Conservation (phyloP, 37 sponge, comb jelly and placozoan species). For the Beroe ovata region DNA sequence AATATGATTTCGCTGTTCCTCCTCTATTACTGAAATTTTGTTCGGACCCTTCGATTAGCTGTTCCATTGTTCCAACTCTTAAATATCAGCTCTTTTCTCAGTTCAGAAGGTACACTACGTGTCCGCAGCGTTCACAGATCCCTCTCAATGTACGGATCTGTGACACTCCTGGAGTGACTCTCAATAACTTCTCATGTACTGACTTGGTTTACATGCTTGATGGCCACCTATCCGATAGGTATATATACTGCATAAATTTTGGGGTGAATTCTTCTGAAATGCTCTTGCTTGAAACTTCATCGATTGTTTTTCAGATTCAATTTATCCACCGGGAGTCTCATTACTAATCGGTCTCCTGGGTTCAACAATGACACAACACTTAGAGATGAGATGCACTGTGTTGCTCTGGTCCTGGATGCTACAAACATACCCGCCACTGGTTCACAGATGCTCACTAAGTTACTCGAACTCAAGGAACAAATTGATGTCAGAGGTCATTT, state of each 20-base stretch:
- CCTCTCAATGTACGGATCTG: slow-evolving; percentile 8
- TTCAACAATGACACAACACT: slow-evolving; percentile 44
- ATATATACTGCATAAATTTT: no score
- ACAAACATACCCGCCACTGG: background rate
- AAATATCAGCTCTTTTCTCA: background rate
- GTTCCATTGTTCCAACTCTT: no score
- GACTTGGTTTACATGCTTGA: slow-evolving; percentile 59
- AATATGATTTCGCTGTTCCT: no score
- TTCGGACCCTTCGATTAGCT: no score
- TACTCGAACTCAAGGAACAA: slow-evolving; percentile 51
- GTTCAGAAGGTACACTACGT: slow-evolving; percentile 2
- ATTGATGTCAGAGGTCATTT: slow-evolving; percentile 51
- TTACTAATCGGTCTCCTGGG: slow-evolving; percentile 47
- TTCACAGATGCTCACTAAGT: background rate
- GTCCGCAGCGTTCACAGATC: background rate
- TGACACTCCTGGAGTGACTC: slow-evolving; percentile 25
- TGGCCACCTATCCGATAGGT: slow-evolving; percentile 60
- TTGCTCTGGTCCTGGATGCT: slow-evolving; percentile 28
- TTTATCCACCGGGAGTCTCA: slow-evolving; percentile 2
- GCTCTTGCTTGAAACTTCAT: no score
- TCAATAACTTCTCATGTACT: slow-evolving; percentile 13
- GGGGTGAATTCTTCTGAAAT: no score
- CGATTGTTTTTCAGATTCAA: slow-evolving; percentile 8
- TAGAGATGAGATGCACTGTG: slow-evolving; percentile 66
- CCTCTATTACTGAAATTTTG: no score